These are phyloP conservation scores for Rhabdomys dilectus DNA, from an alignment of 2,113 vertebrate genomes.

Conservation along the genomic window DNA sequence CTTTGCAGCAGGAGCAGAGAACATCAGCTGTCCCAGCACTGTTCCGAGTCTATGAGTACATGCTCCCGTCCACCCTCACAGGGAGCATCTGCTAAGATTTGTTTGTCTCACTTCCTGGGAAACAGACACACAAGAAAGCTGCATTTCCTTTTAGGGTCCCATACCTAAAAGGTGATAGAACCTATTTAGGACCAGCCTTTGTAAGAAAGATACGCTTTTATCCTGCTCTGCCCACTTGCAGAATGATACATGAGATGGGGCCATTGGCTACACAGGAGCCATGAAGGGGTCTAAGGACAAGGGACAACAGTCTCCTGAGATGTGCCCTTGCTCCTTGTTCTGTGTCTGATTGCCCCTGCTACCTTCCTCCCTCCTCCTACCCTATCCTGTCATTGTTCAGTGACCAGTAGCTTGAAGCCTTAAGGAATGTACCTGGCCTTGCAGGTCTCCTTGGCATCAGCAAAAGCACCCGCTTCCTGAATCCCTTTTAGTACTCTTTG, in stretches of 20 bases:
- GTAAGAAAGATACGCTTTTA: background rate
- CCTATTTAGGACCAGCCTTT: background rate
- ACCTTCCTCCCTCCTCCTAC: background rate
- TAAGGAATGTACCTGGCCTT: background rate
- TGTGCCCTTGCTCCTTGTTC: background rate
- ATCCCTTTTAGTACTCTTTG: background rate
- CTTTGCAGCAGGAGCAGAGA: background rate
- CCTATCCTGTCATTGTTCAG: background rate
- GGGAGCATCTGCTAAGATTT: background rate
- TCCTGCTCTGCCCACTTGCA: background rate
- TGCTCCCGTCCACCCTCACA: rapidly evolving
- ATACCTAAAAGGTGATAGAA: background rate
- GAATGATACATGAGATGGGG: background rate
- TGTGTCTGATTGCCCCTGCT: background rate
- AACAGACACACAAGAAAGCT: background rate
- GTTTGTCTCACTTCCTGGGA: background rate
- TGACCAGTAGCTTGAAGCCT: background rate
- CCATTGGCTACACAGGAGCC: background rate
- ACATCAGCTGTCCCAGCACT: rapidly evolving
- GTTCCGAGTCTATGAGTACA: too few species aligned
- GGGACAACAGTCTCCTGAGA: background rate
- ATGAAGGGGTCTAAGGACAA: background rate
- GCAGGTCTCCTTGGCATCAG: background rate
- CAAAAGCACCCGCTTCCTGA: background rate
- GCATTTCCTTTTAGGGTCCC: too few species aligned